Evolutionary conservation across 2,888 invertebrate genomes (phyloP).

Genomic region (Perithous albicinctus): DNA sequence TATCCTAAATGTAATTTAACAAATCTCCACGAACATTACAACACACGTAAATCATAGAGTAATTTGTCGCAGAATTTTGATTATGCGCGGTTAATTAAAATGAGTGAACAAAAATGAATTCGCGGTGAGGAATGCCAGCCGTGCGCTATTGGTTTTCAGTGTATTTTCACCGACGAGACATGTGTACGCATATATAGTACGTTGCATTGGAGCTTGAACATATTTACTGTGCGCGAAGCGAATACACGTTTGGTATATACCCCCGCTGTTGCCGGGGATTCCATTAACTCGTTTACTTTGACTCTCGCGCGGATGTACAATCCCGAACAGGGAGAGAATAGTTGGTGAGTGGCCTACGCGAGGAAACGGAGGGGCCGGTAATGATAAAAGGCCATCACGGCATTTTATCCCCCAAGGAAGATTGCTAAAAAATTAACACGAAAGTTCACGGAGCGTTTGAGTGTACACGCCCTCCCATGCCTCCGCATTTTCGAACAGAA

Average conservation of each 20-base stretch:
- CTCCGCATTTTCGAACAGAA: constrained; percentile 28
- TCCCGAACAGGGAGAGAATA: neutral
- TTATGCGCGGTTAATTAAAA: neutral
- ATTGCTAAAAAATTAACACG: constrained; percentile 52
- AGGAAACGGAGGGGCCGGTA: neutral
- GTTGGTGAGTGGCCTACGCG: constrained; percentile 1
- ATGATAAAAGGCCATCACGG: constrained; percentile 27
- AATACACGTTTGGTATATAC: constrained; percentile 3
- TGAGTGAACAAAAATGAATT: constrained; percentile 15
- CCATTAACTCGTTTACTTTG: constrained; percentile 56
- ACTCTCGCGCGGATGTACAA: constrained; percentile 33
- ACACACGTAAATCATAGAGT: neutral
- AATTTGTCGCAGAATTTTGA: neutral
- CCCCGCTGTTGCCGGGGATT: constrained; percentile 34
- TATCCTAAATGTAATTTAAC: neutral
- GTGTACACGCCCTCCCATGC: neutral
- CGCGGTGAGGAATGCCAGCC: neutral
- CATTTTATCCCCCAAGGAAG: constrained; percentile 35
- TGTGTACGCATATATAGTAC: constrained; percentile 5
- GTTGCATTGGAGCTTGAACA: neutral
- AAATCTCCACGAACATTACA: neutral
- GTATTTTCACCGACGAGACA: neutral
- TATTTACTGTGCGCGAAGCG: neutral
- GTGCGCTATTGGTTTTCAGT: neutral
- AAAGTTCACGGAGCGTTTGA: constrained; percentile 12